These are phyloP conservation scores for Teinopalpus imperialis DNA, from an alignment of 2,888 invertebrate genomes.

Conservation along the genomic window DNA sequence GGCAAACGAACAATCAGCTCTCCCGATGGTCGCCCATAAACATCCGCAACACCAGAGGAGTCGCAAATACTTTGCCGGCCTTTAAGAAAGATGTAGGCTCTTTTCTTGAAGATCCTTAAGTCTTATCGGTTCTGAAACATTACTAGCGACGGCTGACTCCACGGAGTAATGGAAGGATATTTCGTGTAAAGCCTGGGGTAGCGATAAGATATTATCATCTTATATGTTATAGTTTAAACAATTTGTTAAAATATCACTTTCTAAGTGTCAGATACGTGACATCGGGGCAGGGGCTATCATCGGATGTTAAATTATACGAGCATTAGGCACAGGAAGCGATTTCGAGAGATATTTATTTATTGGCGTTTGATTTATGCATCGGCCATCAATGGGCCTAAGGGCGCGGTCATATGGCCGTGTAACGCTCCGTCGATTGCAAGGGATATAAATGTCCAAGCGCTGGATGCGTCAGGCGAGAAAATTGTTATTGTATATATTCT, in stretches of 20 bases:
- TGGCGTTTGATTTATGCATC: constrained; percentile 75
- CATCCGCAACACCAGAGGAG: no score
- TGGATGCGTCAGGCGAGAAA: constrained; percentile 27
- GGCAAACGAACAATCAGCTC: no score
- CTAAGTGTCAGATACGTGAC: constrained; percentile 3
- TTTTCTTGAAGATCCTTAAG: no score
- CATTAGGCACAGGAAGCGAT: constrained; percentile 61
- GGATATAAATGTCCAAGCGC: constrained; percentile 11
- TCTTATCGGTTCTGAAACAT: no score
- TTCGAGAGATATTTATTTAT: constrained; percentile 71
- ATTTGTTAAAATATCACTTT: constrained; percentile 1
- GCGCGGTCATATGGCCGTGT: constrained; percentile 63
- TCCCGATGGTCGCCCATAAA: no score
- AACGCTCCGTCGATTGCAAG: constrained; percentile 48
- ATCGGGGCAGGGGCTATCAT: constrained; percentile 24
- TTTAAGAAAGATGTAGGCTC: no score
- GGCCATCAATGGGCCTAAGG: constrained; percentile 64
- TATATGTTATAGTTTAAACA: no score
- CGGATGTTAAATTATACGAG: constrained; percentile 35
- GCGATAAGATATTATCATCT: no score
- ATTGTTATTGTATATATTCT: neutral
- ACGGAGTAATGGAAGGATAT: no score
- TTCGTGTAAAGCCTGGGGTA: no score
- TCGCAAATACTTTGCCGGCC: no score
- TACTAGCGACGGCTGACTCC: no score